Conservation (phyloP, 2,113 vertebrate genomes). For the Cebidichthys violaceus region DNA sequence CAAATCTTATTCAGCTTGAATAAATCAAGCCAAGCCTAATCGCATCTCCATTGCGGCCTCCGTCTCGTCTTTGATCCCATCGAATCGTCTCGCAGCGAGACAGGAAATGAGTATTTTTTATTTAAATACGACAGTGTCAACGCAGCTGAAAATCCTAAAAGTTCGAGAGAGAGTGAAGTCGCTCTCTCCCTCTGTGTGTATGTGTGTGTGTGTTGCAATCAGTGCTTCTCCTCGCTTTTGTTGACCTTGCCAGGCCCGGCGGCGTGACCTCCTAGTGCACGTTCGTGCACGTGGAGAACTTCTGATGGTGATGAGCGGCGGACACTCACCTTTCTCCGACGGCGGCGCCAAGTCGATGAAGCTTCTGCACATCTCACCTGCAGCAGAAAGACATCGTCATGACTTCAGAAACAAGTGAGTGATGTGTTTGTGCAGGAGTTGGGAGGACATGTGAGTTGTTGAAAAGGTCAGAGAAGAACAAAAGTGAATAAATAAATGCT, state of each 20-base stretch:
- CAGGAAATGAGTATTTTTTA: constrained; percentile 22
- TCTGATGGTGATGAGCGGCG: neutral
- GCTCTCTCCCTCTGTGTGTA: too few relatives aligned
- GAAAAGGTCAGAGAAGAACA: constrained; percentile 5
- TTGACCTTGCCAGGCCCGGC: too few relatives aligned
- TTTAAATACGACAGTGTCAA: neutral
- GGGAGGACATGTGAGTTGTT: neutral
- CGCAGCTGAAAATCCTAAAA: constrained; percentile 10
- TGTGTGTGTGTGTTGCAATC: too few relatives aligned
- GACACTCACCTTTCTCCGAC: constrained; percentile 92
- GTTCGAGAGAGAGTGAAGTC: too few relatives aligned
- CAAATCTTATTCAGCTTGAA: neutral
- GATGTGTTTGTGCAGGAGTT: neutral
- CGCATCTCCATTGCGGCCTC: neutral
- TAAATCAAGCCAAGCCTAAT: constrained; percentile 23
- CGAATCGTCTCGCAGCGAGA: constrained; percentile 15
- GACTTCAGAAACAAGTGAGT: neutral
- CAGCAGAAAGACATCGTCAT: constrained; percentile 44
- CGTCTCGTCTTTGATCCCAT: constrained; percentile 15
- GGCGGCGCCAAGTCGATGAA: constrained; percentile 96
- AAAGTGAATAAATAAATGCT: constrained; percentile 16
- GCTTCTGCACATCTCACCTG: constrained; percentile 94
- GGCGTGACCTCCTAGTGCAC: too few relatives aligned
- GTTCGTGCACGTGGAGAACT: too few relatives aligned
- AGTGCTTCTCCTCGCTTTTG: too few relatives aligned